These are phyloP conservation scores for Arctocebus calabarensis DNA, from an alignment of 2,797 vertebrate species.

Conservation along the genomic window DNA sequence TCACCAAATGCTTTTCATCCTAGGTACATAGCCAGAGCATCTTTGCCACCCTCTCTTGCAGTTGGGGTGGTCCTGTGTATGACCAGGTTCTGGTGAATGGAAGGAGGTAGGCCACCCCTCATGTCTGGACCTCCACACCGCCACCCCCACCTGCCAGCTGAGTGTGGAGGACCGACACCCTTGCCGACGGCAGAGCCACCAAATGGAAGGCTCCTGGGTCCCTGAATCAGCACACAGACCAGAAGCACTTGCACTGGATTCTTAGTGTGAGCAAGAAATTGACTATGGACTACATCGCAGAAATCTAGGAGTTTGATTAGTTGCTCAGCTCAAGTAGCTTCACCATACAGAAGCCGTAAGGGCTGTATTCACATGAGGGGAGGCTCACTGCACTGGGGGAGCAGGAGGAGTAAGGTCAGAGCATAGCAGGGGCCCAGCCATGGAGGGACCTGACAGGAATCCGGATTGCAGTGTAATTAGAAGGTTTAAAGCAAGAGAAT, in stretches of 20 bases:
- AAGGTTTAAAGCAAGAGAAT: conserved; percentile 62
- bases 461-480: background rate
- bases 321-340: background rate
- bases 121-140: background rate
- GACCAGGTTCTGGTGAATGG: background rate
- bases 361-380: background rate
- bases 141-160: no score
- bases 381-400: background rate
- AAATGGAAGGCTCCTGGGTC: background rate
- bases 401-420: background rate
- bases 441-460: background rate
- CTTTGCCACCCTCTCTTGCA: background rate
- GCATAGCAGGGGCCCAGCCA: background rate
- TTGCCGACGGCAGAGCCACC: background rate
- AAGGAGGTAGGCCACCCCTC: background rate
- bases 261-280: background rate
- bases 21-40: background rate
- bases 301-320: background rate
- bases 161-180: background rate
- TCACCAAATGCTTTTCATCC: background rate
- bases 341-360: rapidly evolving
- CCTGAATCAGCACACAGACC: background rate
- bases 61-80: rapidly evolving
- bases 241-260: background rate
- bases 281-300: background rate